These are phyloP conservation scores for Molossus alvarezi DNA, from an alignment of 2,797 vertebrate genomes.

Conservation along the genomic window DNA sequence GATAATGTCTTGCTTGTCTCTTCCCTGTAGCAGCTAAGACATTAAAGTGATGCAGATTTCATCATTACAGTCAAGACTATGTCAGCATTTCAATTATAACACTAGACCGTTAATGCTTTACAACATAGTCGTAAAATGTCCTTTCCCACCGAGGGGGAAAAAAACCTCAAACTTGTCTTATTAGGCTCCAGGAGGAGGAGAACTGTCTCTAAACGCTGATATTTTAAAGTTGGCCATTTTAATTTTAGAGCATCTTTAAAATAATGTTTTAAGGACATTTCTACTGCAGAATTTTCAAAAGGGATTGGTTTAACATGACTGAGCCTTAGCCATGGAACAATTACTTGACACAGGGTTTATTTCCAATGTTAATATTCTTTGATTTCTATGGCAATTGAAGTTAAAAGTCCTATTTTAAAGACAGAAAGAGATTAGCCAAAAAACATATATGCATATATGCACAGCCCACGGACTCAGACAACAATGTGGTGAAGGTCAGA, in stretches of 20 bases:
- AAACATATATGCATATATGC: no score
- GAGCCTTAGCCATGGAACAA: not conserved
- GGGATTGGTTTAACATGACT: not conserved
- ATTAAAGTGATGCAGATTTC: not conserved
- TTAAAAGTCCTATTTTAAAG: conserved; percentile 45
- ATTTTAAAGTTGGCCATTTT: conserved; percentile 49
- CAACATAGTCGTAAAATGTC: not conserved
- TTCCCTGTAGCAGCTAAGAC: not conserved
- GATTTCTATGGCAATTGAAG: conserved; percentile 52
- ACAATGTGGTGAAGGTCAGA: no score
- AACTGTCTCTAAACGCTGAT: conserved; percentile 22
- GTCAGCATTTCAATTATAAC: conserved; percentile 46
- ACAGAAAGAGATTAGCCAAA: not conserved
- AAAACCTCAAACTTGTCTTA: not conserved
- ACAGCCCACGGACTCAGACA: no score
- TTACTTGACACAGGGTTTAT: conserved; percentile 37
- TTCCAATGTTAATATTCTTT: conserved; percentile 30
- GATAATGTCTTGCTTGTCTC: not conserved
- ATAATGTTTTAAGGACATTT: not conserved
- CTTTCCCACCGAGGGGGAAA: accelerated
- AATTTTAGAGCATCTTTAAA: conserved; percentile 64
- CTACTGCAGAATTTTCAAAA: conserved; percentile 42
- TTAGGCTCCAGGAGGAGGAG: not conserved
- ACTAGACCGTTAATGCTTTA: not conserved
- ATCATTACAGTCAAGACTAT: not conserved